Percentiles rank a stretch among this genome's conserved stretches.
These are phyloP conservation scores for Ichneumoninae sp. DNA, from an alignment of 2,888 invertebrate genomes.

Conservation along the genomic window DNA sequence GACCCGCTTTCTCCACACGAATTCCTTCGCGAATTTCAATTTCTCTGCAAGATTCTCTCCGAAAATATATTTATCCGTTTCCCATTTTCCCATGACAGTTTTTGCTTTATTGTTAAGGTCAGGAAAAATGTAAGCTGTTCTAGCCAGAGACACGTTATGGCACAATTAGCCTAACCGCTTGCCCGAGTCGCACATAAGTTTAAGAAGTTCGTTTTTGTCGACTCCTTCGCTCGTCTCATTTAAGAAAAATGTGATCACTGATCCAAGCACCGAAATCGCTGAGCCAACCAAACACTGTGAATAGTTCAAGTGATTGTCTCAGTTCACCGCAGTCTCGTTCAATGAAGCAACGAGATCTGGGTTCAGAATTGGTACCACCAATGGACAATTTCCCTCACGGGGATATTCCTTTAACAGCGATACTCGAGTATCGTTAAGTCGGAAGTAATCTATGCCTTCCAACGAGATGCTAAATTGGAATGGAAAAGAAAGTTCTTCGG, in stretches of 20 bases:
- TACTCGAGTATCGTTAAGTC: conserved; percentile 64
- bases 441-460: conserved; percentile 47
- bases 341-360: conserved; percentile 54
- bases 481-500: neutral
- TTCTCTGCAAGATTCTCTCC: conserved; percentile 55
- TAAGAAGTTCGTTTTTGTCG: conserved; percentile 33
- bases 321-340: conserved; percentile 57
- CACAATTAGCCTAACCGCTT: conserved; percentile 45
- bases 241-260: conserved; percentile 41
- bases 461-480: conserved; percentile 24
- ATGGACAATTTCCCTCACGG: conserved; percentile 55
- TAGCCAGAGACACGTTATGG: conserved; percentile 34
- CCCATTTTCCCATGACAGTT: too few species aligned
- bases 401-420: conserved; percentile 56
- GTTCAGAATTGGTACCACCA: conserved; percentile 62
- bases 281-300: conserved; percentile 56
- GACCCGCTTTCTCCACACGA: too few species aligned
- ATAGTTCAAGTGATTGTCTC: conserved; percentile 62
- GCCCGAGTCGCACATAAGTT: conserved; percentile 38
- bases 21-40: conserved; percentile 38
- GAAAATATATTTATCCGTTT: neutral
- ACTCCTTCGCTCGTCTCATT: conserved; percentile 36
- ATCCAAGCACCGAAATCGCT: conserved; percentile 53
- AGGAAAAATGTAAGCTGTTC: conserved; percentile 62
- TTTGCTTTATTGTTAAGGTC: conserved; percentile 35